These are phyloP conservation scores for Threskiornis aethiopicus DNA, from an alignment of 2,797 vertebrate genomes.

Conservation along the genomic window DNA sequence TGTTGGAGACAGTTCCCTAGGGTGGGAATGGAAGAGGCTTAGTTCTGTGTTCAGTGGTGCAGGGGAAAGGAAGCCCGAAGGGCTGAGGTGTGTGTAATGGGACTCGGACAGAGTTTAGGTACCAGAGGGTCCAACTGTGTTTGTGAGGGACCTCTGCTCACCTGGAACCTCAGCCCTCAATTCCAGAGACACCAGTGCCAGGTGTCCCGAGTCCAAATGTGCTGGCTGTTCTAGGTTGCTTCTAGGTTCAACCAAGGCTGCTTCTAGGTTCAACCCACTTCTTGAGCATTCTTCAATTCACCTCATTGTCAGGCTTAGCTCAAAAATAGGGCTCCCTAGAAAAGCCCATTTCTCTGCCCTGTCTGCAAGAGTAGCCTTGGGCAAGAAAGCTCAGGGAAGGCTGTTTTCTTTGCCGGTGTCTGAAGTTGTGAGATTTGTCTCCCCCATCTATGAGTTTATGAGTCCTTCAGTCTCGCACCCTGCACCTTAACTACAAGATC, in stretches of 20 bases:
- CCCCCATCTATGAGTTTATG: not conserved
- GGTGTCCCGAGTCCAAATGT: rapidly evolving
- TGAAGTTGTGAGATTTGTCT: not conserved
- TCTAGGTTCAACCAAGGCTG: not conserved
- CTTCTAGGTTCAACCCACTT: not conserved
- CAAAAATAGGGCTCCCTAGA: not conserved
- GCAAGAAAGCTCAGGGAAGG: not conserved
- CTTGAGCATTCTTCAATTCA: not conserved
- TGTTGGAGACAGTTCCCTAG: not conserved
- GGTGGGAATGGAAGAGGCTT: not conserved
- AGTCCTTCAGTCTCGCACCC: not conserved
- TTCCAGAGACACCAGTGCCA: not conserved
- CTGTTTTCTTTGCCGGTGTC: not conserved
- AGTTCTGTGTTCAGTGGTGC: not conserved
- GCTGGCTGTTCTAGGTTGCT: rapidly evolving
- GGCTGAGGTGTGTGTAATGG: not conserved
- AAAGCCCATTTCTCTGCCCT: not conserved
- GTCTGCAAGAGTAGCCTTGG: not conserved
- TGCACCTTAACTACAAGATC: not conserved
- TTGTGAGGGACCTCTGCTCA: not conserved
- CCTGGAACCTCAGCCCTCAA: not conserved
- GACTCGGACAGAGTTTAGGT: not conserved
- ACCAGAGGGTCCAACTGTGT: not conserved
- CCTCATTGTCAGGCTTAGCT: not conserved
- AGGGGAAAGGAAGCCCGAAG: not conserved